Evolutionary conservation across 2,888 invertebrate genomes (phyloP), one percentile per base, ranked within the genome.

Genomic region (Gymnoscelis rufifasciata): DNA sequence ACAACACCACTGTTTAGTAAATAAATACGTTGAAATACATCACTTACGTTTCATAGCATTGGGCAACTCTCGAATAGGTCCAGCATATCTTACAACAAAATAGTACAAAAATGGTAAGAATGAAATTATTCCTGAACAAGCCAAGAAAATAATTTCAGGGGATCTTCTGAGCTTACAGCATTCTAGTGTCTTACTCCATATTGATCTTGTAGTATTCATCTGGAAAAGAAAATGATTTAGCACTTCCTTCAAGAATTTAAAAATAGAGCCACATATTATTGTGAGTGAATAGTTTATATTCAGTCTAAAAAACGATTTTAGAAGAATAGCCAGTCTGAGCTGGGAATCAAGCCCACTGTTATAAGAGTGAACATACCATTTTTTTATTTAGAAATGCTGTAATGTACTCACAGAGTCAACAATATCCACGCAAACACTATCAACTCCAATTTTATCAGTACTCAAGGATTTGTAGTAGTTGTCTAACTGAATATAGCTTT

Each of bases 391-490:
- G n/a, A n/a, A n/a, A n/a, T n/a, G n/a, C n/a, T n/a, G n/a, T 30
- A 12, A 28, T 41, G 31, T 50, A 79, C 88, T 84, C 77, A 92
- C 92, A 56, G 90, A 78, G 75, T 93, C 92, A 1, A 92, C 91
- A 56, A 92, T 87, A 68, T 93, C 93, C 90, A 93, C 91, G 60
- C 93, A 93, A 47, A 92, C 81, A 51, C 84, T 89, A 51, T 90
- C 90, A 43, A 90, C 87, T 47, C 90, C 91, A 64, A 90, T 89
- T 43, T 83, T 73, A 64, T 90, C 89, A 56, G 79, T 59, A 50
- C 88, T 91, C 43, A 92, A 75, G 23, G 86, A 79, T 60, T 88
- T 83, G 65, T 92, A 93, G 64, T 83, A 91, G 35, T 82, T 69
- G 65, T 91, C 91, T 51, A 93, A 69, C 27, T 74, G 63, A 5